phyloP scores from a whole-genome alignment of 1,140 invertebrate genomes.

The Sminthurides bifidus region DNA sequence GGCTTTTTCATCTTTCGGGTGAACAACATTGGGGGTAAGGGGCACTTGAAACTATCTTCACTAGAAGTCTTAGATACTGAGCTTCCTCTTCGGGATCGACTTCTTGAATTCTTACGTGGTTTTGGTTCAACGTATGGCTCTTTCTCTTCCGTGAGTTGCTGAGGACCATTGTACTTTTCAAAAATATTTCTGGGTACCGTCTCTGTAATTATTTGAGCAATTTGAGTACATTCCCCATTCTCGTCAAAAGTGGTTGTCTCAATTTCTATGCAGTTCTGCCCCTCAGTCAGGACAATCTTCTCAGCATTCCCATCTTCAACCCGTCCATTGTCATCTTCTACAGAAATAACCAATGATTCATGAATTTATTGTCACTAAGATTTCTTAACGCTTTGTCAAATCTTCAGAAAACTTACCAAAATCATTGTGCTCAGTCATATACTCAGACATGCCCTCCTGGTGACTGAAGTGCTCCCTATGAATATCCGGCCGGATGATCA shows the following conservation, averaged over 20 bases:
- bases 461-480: no score
- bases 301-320: neutral
- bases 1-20: no score
- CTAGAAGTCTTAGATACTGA: neutral
- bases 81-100: neutral
- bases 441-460: no score
- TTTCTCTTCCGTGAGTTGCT: neutral
- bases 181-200: neutral
- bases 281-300: no score
- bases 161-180: neutral
- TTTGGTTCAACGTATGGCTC: neutral
- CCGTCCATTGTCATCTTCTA: neutral
- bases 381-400: no score
- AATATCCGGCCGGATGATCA: neutral
- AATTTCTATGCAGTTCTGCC: no score
- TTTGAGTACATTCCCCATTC: neutral
- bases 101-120: neutral
- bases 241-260: constrained; percentile 1
- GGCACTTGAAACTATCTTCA: neutral
- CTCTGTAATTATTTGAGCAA: constrained; percentile 6
- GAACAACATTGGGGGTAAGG: no score
- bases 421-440: no score
- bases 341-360: neutral
- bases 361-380: no score
- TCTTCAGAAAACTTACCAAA: no score